These are phyloP conservation scores for Orcinus orca DNA, from an alignment of 2,113 vertebrate genomes.

Conservation along the genomic window DNA sequence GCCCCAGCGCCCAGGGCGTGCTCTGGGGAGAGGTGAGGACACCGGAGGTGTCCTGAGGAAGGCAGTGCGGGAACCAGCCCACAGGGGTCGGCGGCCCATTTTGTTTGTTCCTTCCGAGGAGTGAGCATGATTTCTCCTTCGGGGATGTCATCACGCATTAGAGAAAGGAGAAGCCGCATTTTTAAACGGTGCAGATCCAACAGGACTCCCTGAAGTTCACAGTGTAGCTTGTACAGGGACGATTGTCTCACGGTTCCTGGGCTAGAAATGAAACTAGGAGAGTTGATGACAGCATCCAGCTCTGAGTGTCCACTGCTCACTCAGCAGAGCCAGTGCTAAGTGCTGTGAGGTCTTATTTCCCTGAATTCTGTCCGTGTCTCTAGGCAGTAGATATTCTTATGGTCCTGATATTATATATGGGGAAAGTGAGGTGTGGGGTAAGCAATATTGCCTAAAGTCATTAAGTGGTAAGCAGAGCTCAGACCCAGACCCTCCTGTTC, in stretches of 20 bases:
- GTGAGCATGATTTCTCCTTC: not conserved
- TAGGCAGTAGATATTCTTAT: fast-evolving
- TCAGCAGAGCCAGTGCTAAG: fast-evolving
- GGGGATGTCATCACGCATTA: not conserved
- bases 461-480: fast-evolving
- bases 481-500: fast-evolving
- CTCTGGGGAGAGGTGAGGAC: not conserved
- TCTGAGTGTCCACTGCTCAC: fast-evolving
- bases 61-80: fast-evolving
- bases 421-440: not conserved
- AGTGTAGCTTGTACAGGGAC: not conserved
- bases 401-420: fast-evolving
- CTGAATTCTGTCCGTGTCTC: fast-evolving
- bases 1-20: fast-evolving
- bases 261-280: not conserved
- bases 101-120: not conserved
- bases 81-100: fast-evolving
- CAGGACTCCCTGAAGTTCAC: fast-evolving
- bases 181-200: not conserved
- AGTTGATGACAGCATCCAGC: fast-evolving
- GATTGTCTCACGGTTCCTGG: fast-evolving
- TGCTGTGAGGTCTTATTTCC: fast-evolving
- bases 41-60: fast-evolving
- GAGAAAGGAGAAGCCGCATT: not conserved
- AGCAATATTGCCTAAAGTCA: no score